Conservation (phyloP, 2,888 invertebrate genomes). For the Pheosia gnoma region DNA sequence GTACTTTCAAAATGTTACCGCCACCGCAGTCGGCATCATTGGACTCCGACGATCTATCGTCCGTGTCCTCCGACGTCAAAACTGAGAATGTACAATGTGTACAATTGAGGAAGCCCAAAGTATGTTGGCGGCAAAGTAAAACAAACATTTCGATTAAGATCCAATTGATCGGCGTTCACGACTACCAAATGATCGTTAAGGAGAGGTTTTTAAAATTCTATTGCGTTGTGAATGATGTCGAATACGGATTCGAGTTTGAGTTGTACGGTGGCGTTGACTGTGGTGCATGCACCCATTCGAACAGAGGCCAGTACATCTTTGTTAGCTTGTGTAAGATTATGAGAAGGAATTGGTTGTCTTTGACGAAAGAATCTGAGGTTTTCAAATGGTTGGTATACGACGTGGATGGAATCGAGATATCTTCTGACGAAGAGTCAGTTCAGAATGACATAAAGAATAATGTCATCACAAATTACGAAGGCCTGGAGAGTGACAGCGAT, state of each 20-base stretch:
- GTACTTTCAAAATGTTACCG: slow-evolving; percentile 7
- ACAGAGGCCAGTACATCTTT: slow-evolving; percentile 69
- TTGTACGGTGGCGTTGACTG: slow-evolving; percentile 65
- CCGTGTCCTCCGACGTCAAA: slow-evolving; percentile 27
- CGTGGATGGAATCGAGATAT: slow-evolving; percentile 59
- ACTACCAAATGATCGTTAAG: slow-evolving; percentile 58
- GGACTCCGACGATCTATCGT: slow-evolving; percentile 53
- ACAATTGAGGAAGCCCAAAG: slow-evolving; percentile 54
- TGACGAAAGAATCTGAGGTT: slow-evolving; percentile 50
- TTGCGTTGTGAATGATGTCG: slow-evolving; percentile 47
- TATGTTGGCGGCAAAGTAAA: slow-evolving; percentile 69
- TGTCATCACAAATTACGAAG: slow-evolving; percentile 37
- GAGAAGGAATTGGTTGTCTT: slow-evolving; percentile 60
- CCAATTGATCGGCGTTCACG: slow-evolving; percentile 57
- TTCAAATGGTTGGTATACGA: slow-evolving; percentile 72
- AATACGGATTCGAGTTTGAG: slow-evolving; percentile 66
- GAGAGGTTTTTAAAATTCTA: slow-evolving; percentile 56
- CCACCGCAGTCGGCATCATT: slow-evolving; percentile 18
- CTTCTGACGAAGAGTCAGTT: slow-evolving; percentile 60
- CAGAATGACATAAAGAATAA: slow-evolving; percentile 35
- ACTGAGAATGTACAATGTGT: slow-evolving; percentile 7
- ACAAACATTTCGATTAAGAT: slow-evolving; percentile 60
- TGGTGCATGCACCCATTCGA: slow-evolving; percentile 49
- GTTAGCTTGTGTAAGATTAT: slow-evolving; percentile 60
- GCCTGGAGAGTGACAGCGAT: slow-evolving; percentile 51